Evolutionary conservation across 2,888 invertebrate genomes (phyloP), one percentile per base, ranked within the genome.

Genomic region (Trachelus tabidus): DNA sequence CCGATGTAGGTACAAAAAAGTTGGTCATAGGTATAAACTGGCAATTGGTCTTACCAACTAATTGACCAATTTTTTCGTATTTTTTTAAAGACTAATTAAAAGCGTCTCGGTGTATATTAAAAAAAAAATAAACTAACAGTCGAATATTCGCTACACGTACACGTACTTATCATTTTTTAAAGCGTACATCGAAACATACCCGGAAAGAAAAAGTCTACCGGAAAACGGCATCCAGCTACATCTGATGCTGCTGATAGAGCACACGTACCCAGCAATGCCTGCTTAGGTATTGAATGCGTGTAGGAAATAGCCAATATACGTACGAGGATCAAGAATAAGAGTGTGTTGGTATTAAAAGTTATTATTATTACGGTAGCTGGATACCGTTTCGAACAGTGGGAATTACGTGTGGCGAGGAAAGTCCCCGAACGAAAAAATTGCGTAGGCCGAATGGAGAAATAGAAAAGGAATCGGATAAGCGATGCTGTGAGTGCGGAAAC

Each of bases 401-500:
- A 56, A 23, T 56, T 9, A 2, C 9, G 23, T 23, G 23, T 23
- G 56, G 23, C 6, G 23, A 56, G 56, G 23, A 56, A 56, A 56
- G 56, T 56, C 56, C 56, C 23, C 1, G 23, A 56, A 56, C 9
- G 23, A 23, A 56, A 0, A 23, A 23, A 56, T 56, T 9, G 23
- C 23, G 23, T 23, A 56, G 23, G 9, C 23, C 2, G 9, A 56
- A 56, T 6, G 23, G 0, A 2, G 23, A 2, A 56, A 56, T 23
- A 6, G 6, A 15, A 23, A 23, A 56, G 23, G 15, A 40, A 40
- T 40, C 40, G 15, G 15, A 40, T 40, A 15, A 1, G 37, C 15
- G 37, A 37, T 37, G 37, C 37, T 37, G 35, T 23, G 33, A 76
- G 73, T 76, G 76, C 83, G 86, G 85, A 87, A 84, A 83, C 81